Evolutionary conservation across 2,888 invertebrate genomes (phyloP), one percentile per base, ranked within the genome.

Genomic region (Podabrus alpinus): DNA sequence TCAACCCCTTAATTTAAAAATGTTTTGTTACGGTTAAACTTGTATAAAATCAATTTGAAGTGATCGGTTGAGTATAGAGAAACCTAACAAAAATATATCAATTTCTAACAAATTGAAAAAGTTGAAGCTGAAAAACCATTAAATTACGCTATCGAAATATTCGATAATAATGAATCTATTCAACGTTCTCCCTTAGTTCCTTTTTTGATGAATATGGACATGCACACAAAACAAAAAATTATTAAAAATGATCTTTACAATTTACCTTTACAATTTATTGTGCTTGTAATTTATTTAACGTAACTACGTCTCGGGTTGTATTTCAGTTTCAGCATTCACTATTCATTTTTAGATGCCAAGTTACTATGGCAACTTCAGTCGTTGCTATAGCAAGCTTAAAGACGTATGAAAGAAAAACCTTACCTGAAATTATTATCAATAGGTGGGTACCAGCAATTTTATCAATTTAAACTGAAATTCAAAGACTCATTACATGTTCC

Each of bases 71-170:
- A 61, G 15, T 61, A 10, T 61, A 61, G 10, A 10, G 13, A 61
- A 17, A 61, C 16, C 61, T 16, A 16, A 17, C 61, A 17, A 61
- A 60, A 61, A 61, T 64, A 19, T 64, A 64, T 64, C 62, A 64
- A 19, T 64, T 64, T 64, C 62, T 64, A 64, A 64, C 15, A 64
- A 64, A 64, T 64, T 64, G 62, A 16, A 64, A 16, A 64, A 64
- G 21, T 64, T 64, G 62, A 64, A 64, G 17, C 16, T 64, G 19
- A 21, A 64, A 64, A 64, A 64, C 62, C 17, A 64, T 64, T 21
- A 64, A 64, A 64, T 45, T 45, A 45, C 45, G n/a, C 45, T 5
- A 45, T 45, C n/a, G 45, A 45, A 45, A 45, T 45, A 45, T 45
- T 45, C 45, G 7, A n/a, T 45, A 45, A 45, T 45, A 45, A 45